Base-by-base conservation (phyloP, 2,113 vertebrate species). In the Hyperopisus bebe region DNA sequence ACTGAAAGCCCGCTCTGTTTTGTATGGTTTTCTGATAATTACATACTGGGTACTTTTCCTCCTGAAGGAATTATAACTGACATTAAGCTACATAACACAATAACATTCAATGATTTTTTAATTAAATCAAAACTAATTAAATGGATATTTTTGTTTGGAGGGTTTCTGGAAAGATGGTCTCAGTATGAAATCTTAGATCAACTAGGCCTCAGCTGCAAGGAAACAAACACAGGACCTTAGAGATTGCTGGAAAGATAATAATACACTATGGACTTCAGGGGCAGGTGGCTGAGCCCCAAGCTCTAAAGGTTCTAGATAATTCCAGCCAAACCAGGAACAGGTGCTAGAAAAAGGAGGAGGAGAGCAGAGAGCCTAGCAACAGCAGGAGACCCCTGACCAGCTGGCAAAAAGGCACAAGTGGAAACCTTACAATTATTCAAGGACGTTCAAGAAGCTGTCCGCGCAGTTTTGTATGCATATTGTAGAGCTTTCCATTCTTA, bases 371-470 rank as follows among this genome's bases (percentile, higher is more conserved):
- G 93, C 92, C 89, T 89, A 31, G 91, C 66, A 89, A 93, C 94
- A 93, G 93, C 93, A 92, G 94, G 94, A 95, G 93, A 95, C 92
- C 93, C 93, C 91, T 92, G 93, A 95, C 94, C 95, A 96, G 94
- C 94, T 95, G 95, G 94, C 91, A 74, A 89, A 87, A 90, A 93
- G 90, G 92, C 91, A 90, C 91, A 90, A 90, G 24, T 84, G 90
- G 91, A 91, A 8, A 90, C 93, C 92, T 92, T 92, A 93, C 86
- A 3, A 9, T 89, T 90, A 92, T 91, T 93, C 80, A 92, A 90
- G 90, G 88, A 91, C 46, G 48, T 51, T 86, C 47, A 58, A 10
- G 27, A 91, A 90, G 48, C 50, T 91, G 90, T 66, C n/a, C n/a
- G 5, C 3, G 10, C 21, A 85, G 44, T 24, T 47, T 47, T 46